Conservation (phyloP, 2,797 vertebrate genomes). For the Ambastaia sidthimunki region DNA sequence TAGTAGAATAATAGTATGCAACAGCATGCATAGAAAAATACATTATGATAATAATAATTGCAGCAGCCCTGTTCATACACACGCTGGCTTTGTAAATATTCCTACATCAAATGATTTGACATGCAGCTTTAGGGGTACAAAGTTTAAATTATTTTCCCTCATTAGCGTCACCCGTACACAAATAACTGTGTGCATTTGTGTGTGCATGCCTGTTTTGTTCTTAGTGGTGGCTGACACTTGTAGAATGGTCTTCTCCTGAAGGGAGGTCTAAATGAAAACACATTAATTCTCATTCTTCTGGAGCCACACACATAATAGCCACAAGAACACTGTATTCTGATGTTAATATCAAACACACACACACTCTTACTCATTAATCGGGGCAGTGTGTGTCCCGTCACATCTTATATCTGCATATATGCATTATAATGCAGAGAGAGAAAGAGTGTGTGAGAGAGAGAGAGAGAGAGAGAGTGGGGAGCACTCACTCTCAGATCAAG, state of each 20-base stretch:
- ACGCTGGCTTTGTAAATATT: not conserved
- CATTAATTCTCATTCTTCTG: not conserved
- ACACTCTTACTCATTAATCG: not conserved
- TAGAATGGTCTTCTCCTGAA: conserved; percentile 1
- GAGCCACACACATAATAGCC: conserved; percentile 12
- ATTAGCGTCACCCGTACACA: not conserved
- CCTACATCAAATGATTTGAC: not conserved
- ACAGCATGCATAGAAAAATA: not conserved
- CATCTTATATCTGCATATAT: too few relatives aligned
- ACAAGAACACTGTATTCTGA: not conserved
- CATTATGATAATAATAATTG: not conserved
- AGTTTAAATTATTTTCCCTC: not conserved
- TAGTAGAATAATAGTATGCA: not conserved
- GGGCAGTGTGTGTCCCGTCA: too few relatives aligned
- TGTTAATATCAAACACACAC: not conserved
- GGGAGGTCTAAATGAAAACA: not conserved
- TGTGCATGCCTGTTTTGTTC: not conserved
- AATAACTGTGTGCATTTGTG: not conserved
- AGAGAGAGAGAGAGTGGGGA: conserved; percentile 17
- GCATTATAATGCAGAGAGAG: too few relatives aligned
- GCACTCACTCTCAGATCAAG: conserved; percentile 12
- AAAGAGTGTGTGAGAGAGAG: too few relatives aligned
- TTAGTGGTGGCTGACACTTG: conserved; percentile 13
- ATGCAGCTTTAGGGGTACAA: not conserved
- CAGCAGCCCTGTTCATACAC: not conserved